Conservation (phyloP, 2,797 vertebrate species). For the Amazona ochrocephala region DNA sequence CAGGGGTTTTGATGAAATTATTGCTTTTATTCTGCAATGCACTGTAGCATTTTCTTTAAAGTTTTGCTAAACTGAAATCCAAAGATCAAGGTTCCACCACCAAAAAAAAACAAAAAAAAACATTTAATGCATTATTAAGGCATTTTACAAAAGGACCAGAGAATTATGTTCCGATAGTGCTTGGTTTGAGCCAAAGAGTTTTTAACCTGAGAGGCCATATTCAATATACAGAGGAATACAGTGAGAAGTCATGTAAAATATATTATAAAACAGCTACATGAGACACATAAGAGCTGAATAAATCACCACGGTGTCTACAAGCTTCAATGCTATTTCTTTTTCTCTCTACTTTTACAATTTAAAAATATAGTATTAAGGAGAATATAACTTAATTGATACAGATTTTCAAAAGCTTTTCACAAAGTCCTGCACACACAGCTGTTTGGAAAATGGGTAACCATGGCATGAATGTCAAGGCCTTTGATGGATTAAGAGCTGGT, state of each 20-base stretch:
- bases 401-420: slow-evolving; percentile 9
- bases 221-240: neutral
- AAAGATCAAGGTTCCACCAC: neutral
- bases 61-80: neutral
- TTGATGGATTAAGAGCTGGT: slow-evolving; percentile 19
- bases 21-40: neutral
- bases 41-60: neutral
- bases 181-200: neutral
- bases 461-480: neutral
- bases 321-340: neutral
- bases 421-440: neutral
- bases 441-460: neutral
- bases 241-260: neutral
- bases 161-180: neutral
- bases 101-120: neutral
- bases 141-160: neutral
- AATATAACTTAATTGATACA: neutral
- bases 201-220: neutral
- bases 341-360: neutral
- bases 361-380: neutral
- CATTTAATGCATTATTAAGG: neutral
- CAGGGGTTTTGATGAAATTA: neutral
- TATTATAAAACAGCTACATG: neutral
- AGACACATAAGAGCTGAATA: neutral
- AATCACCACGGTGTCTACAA: neutral